A percentile compares a stretch with the other conserved stretches of the same genome.
Conservation (phyloP, 2,113 vertebrate species). For the Mus musculus region DNA sequence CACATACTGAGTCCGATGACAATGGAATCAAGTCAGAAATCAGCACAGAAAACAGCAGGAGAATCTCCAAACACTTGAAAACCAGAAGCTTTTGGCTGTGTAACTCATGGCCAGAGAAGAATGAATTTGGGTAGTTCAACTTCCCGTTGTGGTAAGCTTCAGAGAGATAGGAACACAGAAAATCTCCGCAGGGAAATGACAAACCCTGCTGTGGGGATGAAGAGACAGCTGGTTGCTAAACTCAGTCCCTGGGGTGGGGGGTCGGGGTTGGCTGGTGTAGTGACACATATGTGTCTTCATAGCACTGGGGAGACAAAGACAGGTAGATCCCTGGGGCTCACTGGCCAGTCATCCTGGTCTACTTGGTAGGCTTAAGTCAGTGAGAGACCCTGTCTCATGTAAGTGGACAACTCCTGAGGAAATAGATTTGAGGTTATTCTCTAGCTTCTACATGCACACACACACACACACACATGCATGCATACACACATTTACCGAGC, state of each 20-base stretch:
- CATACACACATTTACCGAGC: neutral
- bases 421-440: neutral
- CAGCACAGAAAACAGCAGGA: neutral
- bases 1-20: neutral
- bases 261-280: neutral
- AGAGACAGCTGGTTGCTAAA: neutral
- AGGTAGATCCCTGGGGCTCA: neutral
- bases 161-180: neutral
- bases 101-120: neutral
- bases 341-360: neutral
- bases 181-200: neutral
- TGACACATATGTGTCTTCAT: neutral
- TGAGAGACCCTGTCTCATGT: neutral
- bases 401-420: no score
- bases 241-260: no score
- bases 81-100: rapidly evolving
- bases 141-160: neutral
- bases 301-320: neutral
- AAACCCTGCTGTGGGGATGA: neutral
- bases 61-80: neutral
- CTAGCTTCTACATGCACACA: rapidly evolving
- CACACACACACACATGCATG: neutral
- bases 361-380: neutral
- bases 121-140: neutral
- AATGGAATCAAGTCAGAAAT: neutral